Evolutionary conservation across 2,888 invertebrate species (phyloP).

Genomic region (Brachypterus glaber): DNA sequence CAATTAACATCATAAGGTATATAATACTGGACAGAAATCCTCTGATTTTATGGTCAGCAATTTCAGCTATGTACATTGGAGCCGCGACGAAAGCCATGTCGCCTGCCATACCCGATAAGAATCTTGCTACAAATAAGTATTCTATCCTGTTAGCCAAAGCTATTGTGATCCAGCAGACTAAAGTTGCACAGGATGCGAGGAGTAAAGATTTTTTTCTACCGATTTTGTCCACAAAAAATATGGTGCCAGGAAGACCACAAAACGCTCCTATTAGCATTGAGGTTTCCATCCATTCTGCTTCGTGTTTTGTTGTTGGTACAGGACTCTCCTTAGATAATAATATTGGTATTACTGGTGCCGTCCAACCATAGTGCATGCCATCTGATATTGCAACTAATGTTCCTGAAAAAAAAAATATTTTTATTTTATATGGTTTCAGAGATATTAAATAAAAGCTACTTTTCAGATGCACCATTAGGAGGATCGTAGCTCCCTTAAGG

Average conservation of each 20-base stretch:
- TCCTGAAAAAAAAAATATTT: constrained; percentile 24
- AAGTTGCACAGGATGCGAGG: constrained; percentile 27
- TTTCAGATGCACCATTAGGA: too few relatives aligned
- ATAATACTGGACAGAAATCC: constrained; percentile 35
- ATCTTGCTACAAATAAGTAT: constrained; percentile 31
- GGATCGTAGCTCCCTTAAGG: too few relatives aligned
- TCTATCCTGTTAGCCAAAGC: constrained; percentile 26
- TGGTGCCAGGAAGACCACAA: constrained; percentile 29
- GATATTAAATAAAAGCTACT: too few relatives aligned
- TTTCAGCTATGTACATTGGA: constrained; percentile 38
- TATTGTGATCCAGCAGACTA: constrained; percentile 34
- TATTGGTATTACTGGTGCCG: constrained; percentile 35
- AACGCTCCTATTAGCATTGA: constrained; percentile 25
- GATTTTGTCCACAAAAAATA: constrained; percentile 28
- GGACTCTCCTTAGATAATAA: constrained; percentile 29
- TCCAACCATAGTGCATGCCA: constrained; percentile 39
- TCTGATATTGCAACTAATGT: constrained; percentile 36
- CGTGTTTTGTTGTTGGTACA: constrained; percentile 26
- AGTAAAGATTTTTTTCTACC: constrained; percentile 33
- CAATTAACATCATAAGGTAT: constrained; percentile 35
- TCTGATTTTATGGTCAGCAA: constrained; percentile 35
- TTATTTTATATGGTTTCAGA: too few relatives aligned
- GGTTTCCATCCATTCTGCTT: constrained; percentile 28
- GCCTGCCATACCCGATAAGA: constrained; percentile 33
- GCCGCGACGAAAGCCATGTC: constrained; percentile 37